Conservation (phyloP, 2,888 invertebrate species). For the Drosophila birchii region DNA sequence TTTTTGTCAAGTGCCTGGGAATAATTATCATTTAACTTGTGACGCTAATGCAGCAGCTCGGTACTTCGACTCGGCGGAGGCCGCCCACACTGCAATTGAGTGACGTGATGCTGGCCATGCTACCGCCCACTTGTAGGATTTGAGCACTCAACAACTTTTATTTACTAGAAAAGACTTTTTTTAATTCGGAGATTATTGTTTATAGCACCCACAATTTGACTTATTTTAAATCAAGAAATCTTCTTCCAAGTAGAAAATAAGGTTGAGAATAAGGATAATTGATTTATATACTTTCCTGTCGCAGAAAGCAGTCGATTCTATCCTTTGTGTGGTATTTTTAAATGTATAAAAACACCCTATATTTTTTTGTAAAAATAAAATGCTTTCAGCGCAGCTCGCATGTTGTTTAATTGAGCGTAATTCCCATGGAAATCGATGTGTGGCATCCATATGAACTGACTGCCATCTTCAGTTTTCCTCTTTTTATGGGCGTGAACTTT, state of each 20-base stretch:
- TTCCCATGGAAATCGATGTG: constrained; percentile 31
- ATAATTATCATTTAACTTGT: constrained; percentile 59
- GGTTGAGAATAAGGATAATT: no score
- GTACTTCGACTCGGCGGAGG: not conserved
- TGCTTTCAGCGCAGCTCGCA: constrained; percentile 14
- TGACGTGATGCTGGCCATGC: constrained; percentile 7
- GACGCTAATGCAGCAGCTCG: constrained; percentile 23
- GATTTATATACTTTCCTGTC: not conserved
- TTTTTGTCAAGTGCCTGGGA: constrained; percentile 54
- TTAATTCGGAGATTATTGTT: no score
- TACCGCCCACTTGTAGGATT: not conserved
- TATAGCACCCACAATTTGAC: not conserved
- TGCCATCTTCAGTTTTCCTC: not conserved
- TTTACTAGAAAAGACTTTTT: not conserved
- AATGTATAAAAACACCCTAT: no score
- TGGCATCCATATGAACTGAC: not conserved
- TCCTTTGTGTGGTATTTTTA: not conserved
- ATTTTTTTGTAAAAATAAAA: not conserved
- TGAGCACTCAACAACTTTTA: not conserved
- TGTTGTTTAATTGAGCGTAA: constrained; percentile 60
- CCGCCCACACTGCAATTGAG: not conserved
- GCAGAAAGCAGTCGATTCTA: not conserved
- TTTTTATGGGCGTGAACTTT: not conserved
- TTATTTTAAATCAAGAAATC: not conserved
- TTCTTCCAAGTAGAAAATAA: not conserved